Base-by-base conservation (phyloP, 2,888 invertebrate species). In the Lithophane socia region DNA sequence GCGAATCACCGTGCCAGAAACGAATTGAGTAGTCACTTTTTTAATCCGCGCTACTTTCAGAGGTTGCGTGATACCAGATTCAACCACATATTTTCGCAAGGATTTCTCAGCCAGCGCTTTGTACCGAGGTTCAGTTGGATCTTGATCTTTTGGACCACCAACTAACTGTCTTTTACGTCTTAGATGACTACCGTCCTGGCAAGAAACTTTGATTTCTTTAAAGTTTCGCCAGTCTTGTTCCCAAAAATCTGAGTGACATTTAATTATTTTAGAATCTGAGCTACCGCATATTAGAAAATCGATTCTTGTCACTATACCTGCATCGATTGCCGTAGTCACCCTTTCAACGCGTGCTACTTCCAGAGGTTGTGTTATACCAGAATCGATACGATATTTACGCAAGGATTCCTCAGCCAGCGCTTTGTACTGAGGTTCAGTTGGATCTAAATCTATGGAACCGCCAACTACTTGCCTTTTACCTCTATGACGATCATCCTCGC, bases 91-190 rank as follows among this genome's bases (percentile, higher is more conserved):
- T 78, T 92, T 89, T 56, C 69, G 75, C 21, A 92, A 73, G 8
- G 89, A 90, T 75, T 90, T 87, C 9, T 90, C 81, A 8, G 92
- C 92, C n/a, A 92, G 74, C 0, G 44, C 5, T 58, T 29, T 69
- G 56, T 88, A 92, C n/a, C 68, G 18, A 7, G 87, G 82, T 7
- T 92, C 83, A 37, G 83, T 85, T 7, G 89, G 83, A 74, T 91
- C 83, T 77, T 77, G 9, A 16, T 82, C 72, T 0, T 0, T 37
- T 37, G 37, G 37, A 37, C 88, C 89, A 12, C 91, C 91, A 2
- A 12, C 9, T 8, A 84, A 0, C 2, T 8, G 7, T 70, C 88
- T 76, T 79, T 87, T 89, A 0, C 0, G 9, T 78, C 84, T 87
- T 37, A 37, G 37, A 7, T 52, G 42, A 42, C 24, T 3, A 37